Evolutionary conservation across 2,888 invertebrate genomes (phyloP).

Genomic region (Polydrusus cervinus): DNA sequence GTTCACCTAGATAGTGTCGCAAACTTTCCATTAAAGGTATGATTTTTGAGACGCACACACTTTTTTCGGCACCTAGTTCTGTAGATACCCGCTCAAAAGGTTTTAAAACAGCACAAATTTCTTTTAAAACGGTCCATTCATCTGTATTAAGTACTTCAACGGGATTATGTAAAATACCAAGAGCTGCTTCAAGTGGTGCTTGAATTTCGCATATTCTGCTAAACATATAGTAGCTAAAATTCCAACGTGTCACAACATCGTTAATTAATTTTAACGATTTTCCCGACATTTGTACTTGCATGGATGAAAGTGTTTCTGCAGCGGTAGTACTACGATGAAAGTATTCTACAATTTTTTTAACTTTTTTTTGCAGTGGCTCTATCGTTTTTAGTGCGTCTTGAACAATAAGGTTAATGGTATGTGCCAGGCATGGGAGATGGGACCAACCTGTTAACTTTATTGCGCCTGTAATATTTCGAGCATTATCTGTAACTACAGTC

Average conservation of each 20-base stretch:
- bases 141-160: too few relatives aligned
- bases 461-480: slow-evolving; percentile 20
- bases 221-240: slow-evolving; percentile 57
- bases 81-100: too few relatives aligned
- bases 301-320: neutral
- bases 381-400: slow-evolving; percentile 24
- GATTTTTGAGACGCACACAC: too few relatives aligned
- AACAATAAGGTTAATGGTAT: slow-evolving; percentile 50
- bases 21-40: too few relatives aligned
- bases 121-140: too few relatives aligned
- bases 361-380: slow-evolving; percentile 24
- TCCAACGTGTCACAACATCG: slow-evolving; percentile 57
- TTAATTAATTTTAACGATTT: slow-evolving; percentile 10
- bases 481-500: slow-evolving; percentile 27
- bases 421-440: slow-evolving; percentile 45
- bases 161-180: too few relatives aligned
- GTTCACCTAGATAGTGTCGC: too few relatives aligned
- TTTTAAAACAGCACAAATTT: too few relatives aligned
- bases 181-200: too few relatives aligned
- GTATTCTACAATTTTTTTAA: slow-evolving; percentile 46
- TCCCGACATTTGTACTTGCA: slow-evolving; percentile 18
- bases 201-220: slow-evolving; percentile 44
- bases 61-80: too few relatives aligned
- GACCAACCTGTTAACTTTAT: slow-evolving; percentile 25
- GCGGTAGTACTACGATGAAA: slow-evolving; percentile 35